Percentiles rank a stretch among this genome's conserved stretches.
phyloP scores from a whole-genome alignment of 2,888 invertebrate species.

The Formica aserva region DNA sequence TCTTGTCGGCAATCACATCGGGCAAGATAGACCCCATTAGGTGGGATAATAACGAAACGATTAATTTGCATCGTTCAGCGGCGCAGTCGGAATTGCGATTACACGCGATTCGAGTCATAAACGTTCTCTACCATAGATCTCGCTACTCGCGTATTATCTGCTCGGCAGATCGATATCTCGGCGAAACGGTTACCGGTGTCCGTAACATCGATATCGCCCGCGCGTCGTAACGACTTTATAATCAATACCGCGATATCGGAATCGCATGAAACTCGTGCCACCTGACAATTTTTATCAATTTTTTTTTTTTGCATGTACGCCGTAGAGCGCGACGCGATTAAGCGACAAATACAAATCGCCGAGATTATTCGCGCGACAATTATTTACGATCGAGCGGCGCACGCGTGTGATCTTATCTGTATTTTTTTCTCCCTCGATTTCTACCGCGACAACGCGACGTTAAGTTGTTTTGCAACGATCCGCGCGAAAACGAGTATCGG shows the following conservation, averaged over 20 bases:
- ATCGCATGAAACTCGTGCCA: conserved; percentile 44
- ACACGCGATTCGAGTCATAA: conserved; percentile 67
- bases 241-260: conserved; percentile 66
- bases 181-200: conserved; percentile 59
- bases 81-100: conserved; percentile 72
- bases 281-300: conserved; percentile 39
- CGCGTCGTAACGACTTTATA: conserved; percentile 76
- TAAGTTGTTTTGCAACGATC: conserved; percentile 23
- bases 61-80: conserved; percentile 79
- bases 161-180: conserved; percentile 75
- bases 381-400: conserved; percentile 27
- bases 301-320: conserved; percentile 5
- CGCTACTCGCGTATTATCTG: conserved; percentile 52
- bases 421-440: conserved; percentile 9
- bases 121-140: conserved; percentile 60
- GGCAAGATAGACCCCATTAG: conserved; percentile 54
- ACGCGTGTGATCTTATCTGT: conserved; percentile 4
- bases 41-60: conserved; percentile 75
- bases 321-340: conserved; percentile 42
- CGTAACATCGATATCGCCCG: conserved; percentile 65
- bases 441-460: conserved; percentile 14
- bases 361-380: conserved; percentile 11
- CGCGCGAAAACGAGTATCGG: conserved; percentile 15
- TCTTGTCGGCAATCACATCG: conserved; percentile 64
- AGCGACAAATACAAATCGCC: conserved; percentile 29